Evolutionary conservation across 92 coral and sea anemone species (phyloP).

Genomic region (Chrysogorgia sp.): DNA sequence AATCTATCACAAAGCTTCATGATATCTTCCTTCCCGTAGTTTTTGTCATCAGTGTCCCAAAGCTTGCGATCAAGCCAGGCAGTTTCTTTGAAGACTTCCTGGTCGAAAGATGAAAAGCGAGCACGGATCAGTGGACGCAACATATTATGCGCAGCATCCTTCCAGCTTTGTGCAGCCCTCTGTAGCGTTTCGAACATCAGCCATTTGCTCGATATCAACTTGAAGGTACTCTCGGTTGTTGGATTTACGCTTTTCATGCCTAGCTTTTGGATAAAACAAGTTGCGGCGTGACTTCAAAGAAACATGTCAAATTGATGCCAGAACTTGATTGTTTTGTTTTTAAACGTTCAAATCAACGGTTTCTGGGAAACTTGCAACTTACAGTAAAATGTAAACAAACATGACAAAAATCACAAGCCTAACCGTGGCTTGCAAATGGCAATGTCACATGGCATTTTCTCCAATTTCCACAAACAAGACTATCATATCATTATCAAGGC

Average conservation of each 20-base stretch:
- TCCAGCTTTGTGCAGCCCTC: neutral
- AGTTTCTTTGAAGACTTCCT: constrained; percentile 44
- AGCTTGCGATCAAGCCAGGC: constrained; percentile 28
- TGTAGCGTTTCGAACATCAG: neutral
- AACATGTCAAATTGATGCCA: too few species aligned
- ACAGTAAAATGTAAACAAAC: too few species aligned
- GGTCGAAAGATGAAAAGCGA: constrained; percentile 22
- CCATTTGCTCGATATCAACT: neutral
- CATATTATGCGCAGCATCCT: neutral
- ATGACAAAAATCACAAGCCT: too few species aligned
- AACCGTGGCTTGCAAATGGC: too few species aligned
- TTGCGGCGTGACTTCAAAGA: too few species aligned
- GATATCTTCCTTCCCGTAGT: neutral
- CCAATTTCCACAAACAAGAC: too few species aligned
- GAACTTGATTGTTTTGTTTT: too few species aligned
- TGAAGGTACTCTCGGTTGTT: constrained; percentile 2
- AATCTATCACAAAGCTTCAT: neutral
- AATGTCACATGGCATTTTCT: too few species aligned
- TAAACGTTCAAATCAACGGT: too few species aligned
- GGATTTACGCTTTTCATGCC: constrained; percentile 16
- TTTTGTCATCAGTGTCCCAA: neutral
- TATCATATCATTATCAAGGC: too few species aligned
- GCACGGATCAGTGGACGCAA: neutral
- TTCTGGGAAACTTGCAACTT: too few species aligned
- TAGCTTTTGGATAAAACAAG: neutral